A percentile compares a stretch with the other conserved stretches of the same genome.
Evolutionary conservation across 2,797 vertebrate genomes (phyloP).

Genomic region (Crocodylus rhombifer): DNA sequence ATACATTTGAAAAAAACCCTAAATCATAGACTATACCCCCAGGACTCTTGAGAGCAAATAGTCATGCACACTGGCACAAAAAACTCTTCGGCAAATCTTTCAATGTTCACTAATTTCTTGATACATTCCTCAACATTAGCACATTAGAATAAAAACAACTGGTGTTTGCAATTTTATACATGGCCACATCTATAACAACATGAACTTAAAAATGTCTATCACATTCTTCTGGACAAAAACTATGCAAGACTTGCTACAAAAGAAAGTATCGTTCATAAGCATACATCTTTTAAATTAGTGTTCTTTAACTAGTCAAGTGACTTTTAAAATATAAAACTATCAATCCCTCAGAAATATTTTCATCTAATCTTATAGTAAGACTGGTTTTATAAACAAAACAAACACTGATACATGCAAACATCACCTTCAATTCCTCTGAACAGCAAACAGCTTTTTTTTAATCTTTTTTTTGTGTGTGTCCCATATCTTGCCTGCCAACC

Average conservation of each 20-base stretch:
- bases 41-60: not conserved
- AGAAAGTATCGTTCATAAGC: slow-evolving; percentile 28
- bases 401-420: slow-evolving; percentile 39
- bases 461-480: not conserved
- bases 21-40: not conserved
- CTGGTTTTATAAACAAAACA: slow-evolving; percentile 26
- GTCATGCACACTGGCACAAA: not conserved
- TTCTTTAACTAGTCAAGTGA: not conserved
- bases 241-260: slow-evolving; percentile 53
- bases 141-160: slow-evolving; percentile 38
- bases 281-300: not conserved
- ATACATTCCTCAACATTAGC: not conserved
- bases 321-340: slow-evolving; percentile 21
- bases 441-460: slow-evolving; percentile 10
- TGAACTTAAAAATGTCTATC: slow-evolving; percentile 54
- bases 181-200: not conserved
- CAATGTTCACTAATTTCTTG: not conserved
- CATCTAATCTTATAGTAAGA: not conserved
- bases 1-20: not conserved
- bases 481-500: slow-evolving; percentile 7
- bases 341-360: slow-evolving; percentile 29
- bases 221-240: slow-evolving; percentile 36
- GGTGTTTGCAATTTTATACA: slow-evolving; percentile 53
- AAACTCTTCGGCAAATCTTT: not conserved
- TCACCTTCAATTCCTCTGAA: not conserved